Conservation (phyloP, 2,888 invertebrate genomes). For the Torymus texanus region DNA sequence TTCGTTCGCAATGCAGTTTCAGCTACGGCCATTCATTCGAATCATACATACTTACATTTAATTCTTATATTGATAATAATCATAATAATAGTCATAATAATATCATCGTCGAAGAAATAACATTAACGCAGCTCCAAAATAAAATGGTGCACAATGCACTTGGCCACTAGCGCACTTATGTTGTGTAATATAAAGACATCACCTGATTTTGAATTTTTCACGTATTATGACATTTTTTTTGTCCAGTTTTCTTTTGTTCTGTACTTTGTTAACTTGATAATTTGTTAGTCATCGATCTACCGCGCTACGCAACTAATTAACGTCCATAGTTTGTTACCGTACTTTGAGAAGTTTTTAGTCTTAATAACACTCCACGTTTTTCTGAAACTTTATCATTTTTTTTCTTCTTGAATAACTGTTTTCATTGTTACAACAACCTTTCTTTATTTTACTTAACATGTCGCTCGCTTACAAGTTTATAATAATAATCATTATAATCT, state of each 20-base stretch:
- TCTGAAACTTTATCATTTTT: slow-evolving; percentile 9
- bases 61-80: slow-evolving; percentile 17
- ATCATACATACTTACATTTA: slow-evolving; percentile 23
- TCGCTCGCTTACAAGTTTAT: slow-evolving; percentile 44
- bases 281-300: slow-evolving; percentile 57
- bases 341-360: slow-evolving; percentile 43
- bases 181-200: slow-evolving; percentile 63
- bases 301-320: slow-evolving; percentile 66
- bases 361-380: slow-evolving; percentile 40
- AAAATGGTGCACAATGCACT: slow-evolving; percentile 62
- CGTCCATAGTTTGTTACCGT: slow-evolving; percentile 62
- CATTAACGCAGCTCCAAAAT: slow-evolving; percentile 64
- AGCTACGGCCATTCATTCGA: slow-evolving; percentile 8
- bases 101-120: slow-evolving; percentile 63
- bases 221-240: slow-evolving; percentile 36
- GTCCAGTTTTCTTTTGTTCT: slow-evolving; percentile 41
- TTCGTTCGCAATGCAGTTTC: neutral
- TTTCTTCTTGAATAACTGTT: slow-evolving; percentile 7
- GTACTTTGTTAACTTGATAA: slow-evolving; percentile 49
- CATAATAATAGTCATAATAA: slow-evolving; percentile 41
- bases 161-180: slow-evolving; percentile 64
- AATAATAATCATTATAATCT: slow-evolving; percentile 40
- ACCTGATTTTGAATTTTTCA: slow-evolving; percentile 37
- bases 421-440: neutral
- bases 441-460: slow-evolving; percentile 41